Evolutionary conservation across 1,140 invertebrate species (phyloP).

Genomic region (Scaptomyza pallida): DNA sequence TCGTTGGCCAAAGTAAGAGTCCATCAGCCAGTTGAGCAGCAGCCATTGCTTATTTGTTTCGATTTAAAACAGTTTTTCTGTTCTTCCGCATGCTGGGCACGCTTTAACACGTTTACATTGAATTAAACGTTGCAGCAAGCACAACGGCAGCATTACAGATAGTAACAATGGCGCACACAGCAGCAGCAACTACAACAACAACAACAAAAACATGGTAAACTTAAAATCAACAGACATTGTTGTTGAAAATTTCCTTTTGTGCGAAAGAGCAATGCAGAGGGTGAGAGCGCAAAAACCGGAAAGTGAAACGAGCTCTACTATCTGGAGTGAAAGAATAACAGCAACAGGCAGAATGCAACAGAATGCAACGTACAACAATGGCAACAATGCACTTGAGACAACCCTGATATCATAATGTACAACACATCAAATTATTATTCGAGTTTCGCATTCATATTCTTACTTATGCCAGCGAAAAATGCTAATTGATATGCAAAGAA

Average conservation of each 20-base stretch:
- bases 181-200: constrained; percentile 47
- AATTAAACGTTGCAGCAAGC: constrained; percentile 65
- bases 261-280: constrained; percentile 23
- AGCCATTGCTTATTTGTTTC: constrained; percentile 46
- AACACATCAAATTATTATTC: constrained; percentile 28
- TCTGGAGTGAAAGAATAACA: constrained; percentile 76
- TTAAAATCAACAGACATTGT: constrained; percentile 79
- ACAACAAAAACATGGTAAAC: constrained; percentile 58
- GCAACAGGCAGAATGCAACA: constrained; percentile 58
- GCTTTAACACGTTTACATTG: constrained; percentile 79
- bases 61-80: constrained; percentile 53
- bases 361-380: constrained; percentile 51
- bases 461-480: constrained; percentile 36
- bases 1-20: background rate
- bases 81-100: constrained; percentile 62
- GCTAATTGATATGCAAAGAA: constrained; percentile 63
- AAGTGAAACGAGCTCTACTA: constrained; percentile 70
- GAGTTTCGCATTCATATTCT: constrained; percentile 16
- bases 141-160: constrained; percentile 32
- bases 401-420: constrained; percentile 70
- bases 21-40: constrained; percentile 9
- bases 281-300: constrained; percentile 51
- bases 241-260: constrained; percentile 50
- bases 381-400: constrained; percentile 72
- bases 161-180: constrained; percentile 39